These are phyloP conservation scores for Engystomops pustulosus DNA, from an alignment of 2,113 vertebrate genomes.

Conservation along the genomic window DNA sequence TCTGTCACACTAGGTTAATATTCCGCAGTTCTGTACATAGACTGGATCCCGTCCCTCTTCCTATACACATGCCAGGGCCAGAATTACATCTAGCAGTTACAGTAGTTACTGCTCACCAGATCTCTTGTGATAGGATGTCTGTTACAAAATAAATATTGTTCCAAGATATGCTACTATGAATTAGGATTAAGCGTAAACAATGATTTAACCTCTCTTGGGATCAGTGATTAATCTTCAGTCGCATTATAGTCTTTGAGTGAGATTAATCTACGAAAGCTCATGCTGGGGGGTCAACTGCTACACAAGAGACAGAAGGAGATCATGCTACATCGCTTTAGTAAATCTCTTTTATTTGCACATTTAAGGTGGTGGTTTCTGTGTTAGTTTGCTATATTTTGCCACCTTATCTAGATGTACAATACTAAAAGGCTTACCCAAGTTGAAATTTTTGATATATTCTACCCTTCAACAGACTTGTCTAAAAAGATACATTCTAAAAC, in stretches of 20 bases:
- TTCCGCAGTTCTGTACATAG: neutral
- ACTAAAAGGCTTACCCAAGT: too few relatives aligned
- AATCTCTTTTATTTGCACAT: neutral
- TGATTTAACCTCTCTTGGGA: conserved; percentile 13
- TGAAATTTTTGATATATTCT: too few relatives aligned
- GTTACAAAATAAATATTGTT: neutral
- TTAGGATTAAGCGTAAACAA: neutral
- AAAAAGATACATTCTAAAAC: too few relatives aligned
- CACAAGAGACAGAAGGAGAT: conserved; percentile 18
- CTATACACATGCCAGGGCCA: too few relatives aligned
- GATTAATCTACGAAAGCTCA: conserved; percentile 25
- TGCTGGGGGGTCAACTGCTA: neutral
- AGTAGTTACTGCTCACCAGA: neutral
- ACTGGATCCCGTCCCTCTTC: too few relatives aligned
- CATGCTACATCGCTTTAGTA: neutral
- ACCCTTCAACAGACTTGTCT: too few relatives aligned
- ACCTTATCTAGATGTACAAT: neutral
- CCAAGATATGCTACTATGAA: neutral
- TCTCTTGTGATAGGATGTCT: neutral
- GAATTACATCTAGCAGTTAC: too few relatives aligned
- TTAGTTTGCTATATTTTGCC: neutral
- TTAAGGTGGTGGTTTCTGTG: neutral
- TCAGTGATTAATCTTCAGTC: conserved; percentile 30
- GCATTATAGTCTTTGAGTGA: conserved; percentile 5
- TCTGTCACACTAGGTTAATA: too few relatives aligned